Conservation (phyloP, 2,797 vertebrate genomes). For the Pogonophryne albipinna region DNA sequence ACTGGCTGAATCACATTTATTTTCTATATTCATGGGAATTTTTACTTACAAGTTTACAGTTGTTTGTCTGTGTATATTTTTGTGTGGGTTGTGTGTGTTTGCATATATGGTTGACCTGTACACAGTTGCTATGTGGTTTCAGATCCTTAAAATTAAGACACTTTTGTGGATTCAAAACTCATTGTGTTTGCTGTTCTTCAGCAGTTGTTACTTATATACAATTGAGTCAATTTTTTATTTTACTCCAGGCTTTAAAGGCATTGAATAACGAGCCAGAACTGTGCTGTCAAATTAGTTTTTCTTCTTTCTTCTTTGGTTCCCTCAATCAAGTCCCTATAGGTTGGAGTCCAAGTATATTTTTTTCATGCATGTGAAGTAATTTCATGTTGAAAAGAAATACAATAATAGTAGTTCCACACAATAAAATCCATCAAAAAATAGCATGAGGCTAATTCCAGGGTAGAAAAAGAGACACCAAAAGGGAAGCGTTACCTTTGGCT, state of each 20-base stretch:
- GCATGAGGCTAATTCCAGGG: slow-evolving; percentile 60
- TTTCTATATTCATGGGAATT: slow-evolving; percentile 49
- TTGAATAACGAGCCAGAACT: slow-evolving; percentile 44
- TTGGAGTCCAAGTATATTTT: slow-evolving; percentile 58
- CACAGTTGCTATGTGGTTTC: slow-evolving; percentile 21
- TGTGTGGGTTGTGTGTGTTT: slow-evolving; percentile 10
- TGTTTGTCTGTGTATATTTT: slow-evolving; percentile 38
- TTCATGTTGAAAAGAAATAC: slow-evolving; percentile 66
- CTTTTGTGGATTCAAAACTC: slow-evolving; percentile 11
- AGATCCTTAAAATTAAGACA: slow-evolving; percentile 35
- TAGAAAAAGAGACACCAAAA: slow-evolving; percentile 47
- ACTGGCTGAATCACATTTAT: slow-evolving; percentile 47
- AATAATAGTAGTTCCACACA: slow-evolving; percentile 34
- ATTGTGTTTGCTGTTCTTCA: slow-evolving; percentile 29
- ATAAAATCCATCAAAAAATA: slow-evolving; percentile 65
- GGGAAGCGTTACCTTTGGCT: slow-evolving; percentile 73
- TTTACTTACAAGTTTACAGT: slow-evolving; percentile 25
- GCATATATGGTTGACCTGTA: neutral
- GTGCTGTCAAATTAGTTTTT: slow-evolving; percentile 52
- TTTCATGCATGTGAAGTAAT: slow-evolving; percentile 55
- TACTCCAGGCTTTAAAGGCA: slow-evolving; percentile 36
- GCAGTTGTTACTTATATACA: slow-evolving; percentile 8
- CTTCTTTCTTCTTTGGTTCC: slow-evolving; percentile 39
- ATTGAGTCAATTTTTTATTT: slow-evolving; percentile 23
- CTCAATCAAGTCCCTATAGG: slow-evolving; percentile 52